Evolutionary conservation across 2,888 invertebrate species (phyloP).

Genomic region (Dasysyrphus tricinctus): DNA sequence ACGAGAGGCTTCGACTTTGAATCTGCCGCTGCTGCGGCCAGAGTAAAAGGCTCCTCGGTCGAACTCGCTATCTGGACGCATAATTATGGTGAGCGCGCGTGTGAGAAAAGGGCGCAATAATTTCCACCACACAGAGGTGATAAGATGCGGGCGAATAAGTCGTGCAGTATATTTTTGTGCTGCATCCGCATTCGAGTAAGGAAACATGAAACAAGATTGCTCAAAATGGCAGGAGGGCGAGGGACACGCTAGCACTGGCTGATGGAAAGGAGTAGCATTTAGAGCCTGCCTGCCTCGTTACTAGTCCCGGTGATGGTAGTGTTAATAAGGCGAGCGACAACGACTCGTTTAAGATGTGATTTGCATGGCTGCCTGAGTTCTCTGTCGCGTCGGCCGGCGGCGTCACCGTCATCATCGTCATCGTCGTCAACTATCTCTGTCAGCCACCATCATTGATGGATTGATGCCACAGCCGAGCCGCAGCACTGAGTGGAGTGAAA

Average conservation of each 20-base stretch:
- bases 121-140: conserved; percentile 51
- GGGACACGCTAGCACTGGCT: not conserved
- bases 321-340: conserved; percentile 45
- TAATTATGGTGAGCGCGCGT: conserved; percentile 73
- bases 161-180: conserved; percentile 32
- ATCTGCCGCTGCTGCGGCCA: conserved; percentile 65
- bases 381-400: not conserved
- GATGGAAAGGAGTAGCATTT: conserved; percentile 8
- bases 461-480: conserved; percentile 35
- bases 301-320: not conserved
- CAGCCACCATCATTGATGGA: conserved; percentile 34
- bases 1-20: conserved; percentile 52
- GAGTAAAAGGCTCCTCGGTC: conserved; percentile 49
- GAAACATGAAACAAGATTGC: conserved; percentile 3
- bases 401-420: not conserved
- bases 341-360: conserved; percentile 57
- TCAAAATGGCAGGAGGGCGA: conserved; percentile 4
- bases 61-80: conserved; percentile 60
- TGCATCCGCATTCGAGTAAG: conserved; percentile 47
- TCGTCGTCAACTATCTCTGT: conserved; percentile 44
- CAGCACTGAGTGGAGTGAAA: conserved; percentile 20
- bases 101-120: conserved; percentile 72
- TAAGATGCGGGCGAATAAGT: conserved; percentile 67
- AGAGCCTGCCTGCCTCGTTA: conserved; percentile 22
- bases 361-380: conserved; percentile 39